phyloP scores from a whole-genome alignment of 2,797 vertebrate species.

The Sardinella longiceps region DNA sequence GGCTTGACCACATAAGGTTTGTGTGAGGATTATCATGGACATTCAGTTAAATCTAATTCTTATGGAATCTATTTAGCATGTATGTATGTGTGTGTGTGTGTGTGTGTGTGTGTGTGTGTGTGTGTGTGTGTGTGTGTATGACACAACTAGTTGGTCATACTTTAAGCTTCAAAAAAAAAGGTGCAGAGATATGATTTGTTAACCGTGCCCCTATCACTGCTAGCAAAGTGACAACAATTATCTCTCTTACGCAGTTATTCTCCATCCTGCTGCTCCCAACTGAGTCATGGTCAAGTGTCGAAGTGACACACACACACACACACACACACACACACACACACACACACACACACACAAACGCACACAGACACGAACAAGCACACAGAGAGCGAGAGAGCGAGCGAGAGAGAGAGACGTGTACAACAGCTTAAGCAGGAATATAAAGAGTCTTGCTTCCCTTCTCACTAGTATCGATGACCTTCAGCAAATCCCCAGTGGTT shows the following conservation, averaged over 20 bases:
- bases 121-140: not conserved
- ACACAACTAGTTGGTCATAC: not conserved
- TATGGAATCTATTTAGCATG: not conserved
- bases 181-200: not conserved
- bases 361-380: no score
- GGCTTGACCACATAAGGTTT: not conserved
- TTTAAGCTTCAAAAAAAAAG: not conserved
- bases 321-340: no score
- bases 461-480: slow-evolving; percentile 3
- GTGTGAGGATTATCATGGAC: not conserved
- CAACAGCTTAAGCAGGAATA: not conserved
- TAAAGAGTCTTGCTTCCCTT: not conserved
- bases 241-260: not conserved
- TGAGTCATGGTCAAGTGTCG: not conserved
- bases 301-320: not conserved
- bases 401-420: no score
- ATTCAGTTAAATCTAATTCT: not conserved
- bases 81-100: no score
- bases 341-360: no score
- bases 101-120: no score
- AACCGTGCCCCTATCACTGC: not conserved
- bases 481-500: slow-evolving; percentile 20
- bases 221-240: not conserved
- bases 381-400: no score
- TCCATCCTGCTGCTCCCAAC: not conserved